Evolutionary conservation across 2,113 vertebrate species (phyloP).

Genomic region (Corydoras maculifer): DNA sequence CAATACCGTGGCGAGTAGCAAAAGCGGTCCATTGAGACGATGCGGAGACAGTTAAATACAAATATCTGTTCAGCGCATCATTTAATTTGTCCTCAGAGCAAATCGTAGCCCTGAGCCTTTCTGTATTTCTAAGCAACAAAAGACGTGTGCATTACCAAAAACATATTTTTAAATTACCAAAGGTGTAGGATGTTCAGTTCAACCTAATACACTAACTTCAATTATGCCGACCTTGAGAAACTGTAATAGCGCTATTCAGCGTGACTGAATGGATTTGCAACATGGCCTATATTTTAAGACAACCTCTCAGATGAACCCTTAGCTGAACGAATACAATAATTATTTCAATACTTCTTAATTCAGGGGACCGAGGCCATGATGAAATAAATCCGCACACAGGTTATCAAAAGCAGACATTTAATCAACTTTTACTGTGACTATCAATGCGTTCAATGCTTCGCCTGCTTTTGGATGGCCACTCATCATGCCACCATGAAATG

Average conservation of each 20-base stretch:
- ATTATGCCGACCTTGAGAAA: slow-evolving; percentile 9
- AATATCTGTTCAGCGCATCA: background rate
- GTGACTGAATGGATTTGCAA: slow-evolving; percentile 15
- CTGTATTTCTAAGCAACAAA: background rate
- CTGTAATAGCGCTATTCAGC: background rate
- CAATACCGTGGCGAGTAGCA: no score
- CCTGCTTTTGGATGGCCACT: slow-evolving; percentile 21
- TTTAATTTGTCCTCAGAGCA: background rate
- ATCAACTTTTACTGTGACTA: slow-evolving; percentile 37
- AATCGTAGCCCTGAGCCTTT: background rate
- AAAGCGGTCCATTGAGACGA: no score
- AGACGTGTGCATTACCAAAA: background rate
- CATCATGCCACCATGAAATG: slow-evolving; percentile 20
- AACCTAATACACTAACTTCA: background rate
- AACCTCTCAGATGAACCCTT: slow-evolving; percentile 3
- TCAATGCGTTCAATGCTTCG: slow-evolving; percentile 9
- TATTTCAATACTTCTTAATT: slow-evolving; percentile 30
- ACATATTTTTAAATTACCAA: background rate
- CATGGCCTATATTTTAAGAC: slow-evolving; percentile 23
- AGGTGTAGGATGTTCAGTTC: background rate
- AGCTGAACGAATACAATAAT: slow-evolving; percentile 38
- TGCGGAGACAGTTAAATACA: no score
- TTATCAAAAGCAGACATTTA: slow-evolving; percentile 37
- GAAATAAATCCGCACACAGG: slow-evolving; percentile 40
- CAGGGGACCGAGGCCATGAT: slow-evolving; percentile 26